phyloP scores from a whole-genome alignment of 2,888 invertebrate genomes.

The Agrochola macilenta region DNA sequence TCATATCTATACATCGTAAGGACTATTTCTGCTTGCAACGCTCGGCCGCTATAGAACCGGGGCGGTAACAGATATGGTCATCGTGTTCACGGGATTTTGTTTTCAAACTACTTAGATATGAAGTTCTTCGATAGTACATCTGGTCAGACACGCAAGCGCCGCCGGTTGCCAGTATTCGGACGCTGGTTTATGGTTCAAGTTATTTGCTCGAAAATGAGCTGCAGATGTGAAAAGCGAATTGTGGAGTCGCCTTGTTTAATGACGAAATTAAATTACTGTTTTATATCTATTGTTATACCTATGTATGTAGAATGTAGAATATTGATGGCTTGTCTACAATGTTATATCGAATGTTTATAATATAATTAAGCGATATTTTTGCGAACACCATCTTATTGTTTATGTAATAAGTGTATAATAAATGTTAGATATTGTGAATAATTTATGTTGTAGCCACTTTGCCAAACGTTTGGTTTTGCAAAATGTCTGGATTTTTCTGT shows the following conservation, averaged over 20 bases:
- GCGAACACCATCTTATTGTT: conserved; percentile 23
- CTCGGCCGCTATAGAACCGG: too few relatives aligned
- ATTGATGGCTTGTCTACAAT: conserved; percentile 15
- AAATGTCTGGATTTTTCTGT: not conserved
- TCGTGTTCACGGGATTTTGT: too few relatives aligned
- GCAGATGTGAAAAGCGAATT: not conserved
- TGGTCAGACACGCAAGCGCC: too few relatives aligned
- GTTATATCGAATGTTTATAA: conserved; percentile 20
- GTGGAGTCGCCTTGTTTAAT: not conserved
- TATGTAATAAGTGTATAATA: conserved; percentile 48
- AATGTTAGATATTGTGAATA: conserved; percentile 52
- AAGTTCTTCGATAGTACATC: too few relatives aligned
- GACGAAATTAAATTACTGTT: conserved; percentile 16
- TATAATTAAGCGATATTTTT: conserved; percentile 47
- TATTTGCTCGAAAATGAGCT: too few relatives aligned
- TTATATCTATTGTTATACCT: conserved; percentile 8
- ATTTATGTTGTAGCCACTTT: conserved; percentile 63
- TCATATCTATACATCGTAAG: too few relatives aligned
- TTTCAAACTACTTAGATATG: too few relatives aligned
- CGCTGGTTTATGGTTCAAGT: too few relatives aligned
- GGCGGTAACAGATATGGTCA: too few relatives aligned
- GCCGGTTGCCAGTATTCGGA: too few relatives aligned
- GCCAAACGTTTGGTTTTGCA: conserved; percentile 29
- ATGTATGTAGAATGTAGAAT: conserved; percentile 16
- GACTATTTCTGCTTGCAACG: too few relatives aligned